phyloP scores from a whole-genome alignment of 1,140 invertebrate species.

The Platyscapa corneri region DNA sequence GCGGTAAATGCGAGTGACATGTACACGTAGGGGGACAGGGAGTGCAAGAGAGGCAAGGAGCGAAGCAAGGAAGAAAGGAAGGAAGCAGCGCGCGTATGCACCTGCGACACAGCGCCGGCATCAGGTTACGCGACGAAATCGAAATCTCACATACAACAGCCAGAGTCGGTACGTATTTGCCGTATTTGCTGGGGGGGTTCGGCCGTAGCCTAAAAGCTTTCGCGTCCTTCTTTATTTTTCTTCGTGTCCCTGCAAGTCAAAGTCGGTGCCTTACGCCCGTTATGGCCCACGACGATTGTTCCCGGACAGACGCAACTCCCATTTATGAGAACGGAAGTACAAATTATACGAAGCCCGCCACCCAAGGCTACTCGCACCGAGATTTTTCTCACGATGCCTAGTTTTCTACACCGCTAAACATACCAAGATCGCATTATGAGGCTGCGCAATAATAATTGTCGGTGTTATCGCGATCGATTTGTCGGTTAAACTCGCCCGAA shows the following conservation, averaged over 20 bases:
- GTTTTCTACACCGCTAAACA: slow-evolving; percentile 10
- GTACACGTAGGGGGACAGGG: not conserved
- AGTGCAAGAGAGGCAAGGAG: not conserved
- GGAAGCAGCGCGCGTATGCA: slow-evolving; percentile 50
- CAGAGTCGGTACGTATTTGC: slow-evolving; percentile 52
- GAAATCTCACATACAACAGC: slow-evolving; percentile 15
- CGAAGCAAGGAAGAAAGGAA: not conserved
- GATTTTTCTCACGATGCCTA: slow-evolving; percentile 66
- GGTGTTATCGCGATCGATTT: not conserved
- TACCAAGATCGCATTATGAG: not conserved
- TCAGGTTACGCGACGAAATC: slow-evolving; percentile 60
- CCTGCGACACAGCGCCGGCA: slow-evolving; percentile 58
- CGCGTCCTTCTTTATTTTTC: not conserved
- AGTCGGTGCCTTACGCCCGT: not conserved
- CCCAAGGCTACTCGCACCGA: not conserved
- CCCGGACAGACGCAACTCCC: not conserved
- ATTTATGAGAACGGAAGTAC: slow-evolving; percentile 68
- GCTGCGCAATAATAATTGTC: not conserved
- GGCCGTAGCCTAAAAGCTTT: not conserved
- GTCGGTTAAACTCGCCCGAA: not conserved
- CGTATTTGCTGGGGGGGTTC: slow-evolving; percentile 62
- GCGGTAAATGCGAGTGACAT: not conserved
- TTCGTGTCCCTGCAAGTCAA: not conserved
- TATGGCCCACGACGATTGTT: slow-evolving; percentile 42
- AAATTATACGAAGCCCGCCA: slow-evolving; percentile 60